A percentile compares a stretch with the other conserved stretches of the same genome.
These are phyloP conservation scores for Podarcis muralis DNA, from an alignment of 2,113 vertebrate genomes.

Conservation along the genomic window DNA sequence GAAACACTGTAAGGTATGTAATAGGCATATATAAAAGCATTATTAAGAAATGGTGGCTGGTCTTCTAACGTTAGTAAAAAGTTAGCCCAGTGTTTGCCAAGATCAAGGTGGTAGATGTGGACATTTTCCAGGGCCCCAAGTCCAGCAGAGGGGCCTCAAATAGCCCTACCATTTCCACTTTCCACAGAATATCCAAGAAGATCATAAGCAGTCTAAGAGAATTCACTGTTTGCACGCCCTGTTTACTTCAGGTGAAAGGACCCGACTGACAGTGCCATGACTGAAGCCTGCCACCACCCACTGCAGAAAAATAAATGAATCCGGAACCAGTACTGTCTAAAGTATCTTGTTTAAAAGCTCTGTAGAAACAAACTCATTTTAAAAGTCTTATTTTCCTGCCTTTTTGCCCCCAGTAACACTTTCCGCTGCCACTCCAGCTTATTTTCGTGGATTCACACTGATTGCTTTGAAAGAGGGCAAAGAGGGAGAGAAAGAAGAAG, in stretches of 20 bases:
- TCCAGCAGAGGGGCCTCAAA: background rate
- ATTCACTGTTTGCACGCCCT: background rate
- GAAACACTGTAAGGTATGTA: background rate
- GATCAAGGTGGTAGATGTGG: background rate
- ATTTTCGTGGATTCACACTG: slow-evolving; percentile 95
- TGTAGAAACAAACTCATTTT: background rate
- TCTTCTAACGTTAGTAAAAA: background rate
- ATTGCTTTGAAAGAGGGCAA: slow-evolving; percentile 91
- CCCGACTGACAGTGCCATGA: background rate
- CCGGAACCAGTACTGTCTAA: background rate
- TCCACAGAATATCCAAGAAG: background rate
- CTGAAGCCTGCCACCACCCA: background rate
- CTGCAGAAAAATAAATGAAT: background rate
- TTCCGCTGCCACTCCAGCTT: slow-evolving; percentile 87
- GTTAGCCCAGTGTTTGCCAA: no score
- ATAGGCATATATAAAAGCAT: background rate
- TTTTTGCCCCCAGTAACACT: slow-evolving; percentile 83
- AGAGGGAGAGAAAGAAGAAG: slow-evolving; percentile 92
- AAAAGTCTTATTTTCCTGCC: slow-evolving; percentile 54
- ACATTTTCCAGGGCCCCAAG: background rate
- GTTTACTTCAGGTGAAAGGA: background rate
- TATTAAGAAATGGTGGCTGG: background rate
- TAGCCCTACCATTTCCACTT: background rate
- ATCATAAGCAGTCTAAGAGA: background rate
- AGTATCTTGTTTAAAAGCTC: background rate